Base-by-base conservation (phyloP, 2,113 vertebrate species). In the Orycteropus afer region DNA sequence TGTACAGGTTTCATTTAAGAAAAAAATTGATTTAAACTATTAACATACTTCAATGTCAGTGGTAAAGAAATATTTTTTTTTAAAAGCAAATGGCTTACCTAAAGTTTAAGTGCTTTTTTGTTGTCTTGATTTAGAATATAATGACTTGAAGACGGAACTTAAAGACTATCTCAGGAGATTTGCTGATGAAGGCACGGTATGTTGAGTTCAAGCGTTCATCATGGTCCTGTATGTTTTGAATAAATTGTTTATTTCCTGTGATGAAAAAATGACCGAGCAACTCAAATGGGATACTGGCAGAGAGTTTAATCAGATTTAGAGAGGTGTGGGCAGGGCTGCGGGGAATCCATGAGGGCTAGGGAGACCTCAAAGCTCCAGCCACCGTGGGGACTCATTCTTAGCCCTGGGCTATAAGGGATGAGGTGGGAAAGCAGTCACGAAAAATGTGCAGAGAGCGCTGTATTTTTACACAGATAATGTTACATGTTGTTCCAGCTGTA, bases 101-200 rank as follows among this genome's bases (percentile, higher is more conserved):
- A 8, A 90, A 55, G 37, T 89, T 55, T 34, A 80, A 53, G 34
- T 93, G 20, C 40, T n/a, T 79, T 63, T 89, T 77, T 74, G 15
- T 5, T 93, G 86, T 95, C 92, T 89, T 71, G 42, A 22, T 97
- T 63, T 95, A 99, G 99, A 99, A 94, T 99, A 99, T 97, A 99
- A 99, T 25, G 99, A 99, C 92, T 95, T 99, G 97, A 99, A 99
- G 97, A 98, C 98, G 3, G 99, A 99, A 55, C 97, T 99, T 93
- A 98, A 96, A 6, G 98, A 98, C 76, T 99, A 99, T 98, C 98
- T 99, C 91, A 98, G 98, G 95, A 99, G 99, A 95, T 99, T 99
- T 98, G 99, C 98, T 93, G 98, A 99, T 88, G 99, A 99, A 98
- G 99, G 99, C 97, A 99, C 99, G 99, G 99, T 99, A 98, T 98